Conservation (phyloP, 2,113 vertebrate species). For the Chascanopsetta lugubris region DNA sequence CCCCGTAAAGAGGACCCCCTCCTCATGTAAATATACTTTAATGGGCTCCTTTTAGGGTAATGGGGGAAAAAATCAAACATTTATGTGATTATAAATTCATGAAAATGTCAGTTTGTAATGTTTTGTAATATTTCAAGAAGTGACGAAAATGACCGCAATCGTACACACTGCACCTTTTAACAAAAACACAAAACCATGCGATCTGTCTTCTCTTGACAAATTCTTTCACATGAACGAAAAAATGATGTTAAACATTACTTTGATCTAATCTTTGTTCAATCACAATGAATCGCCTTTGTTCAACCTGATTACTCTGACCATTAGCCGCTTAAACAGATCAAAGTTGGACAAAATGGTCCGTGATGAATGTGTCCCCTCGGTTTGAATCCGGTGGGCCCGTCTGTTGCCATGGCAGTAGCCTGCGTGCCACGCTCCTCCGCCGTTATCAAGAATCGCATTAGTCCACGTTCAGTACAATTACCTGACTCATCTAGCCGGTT, state of each 20-base stretch:
- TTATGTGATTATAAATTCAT: too few species aligned
- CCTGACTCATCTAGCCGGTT: constrained; percentile 42
- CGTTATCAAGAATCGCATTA: constrained; percentile 57
- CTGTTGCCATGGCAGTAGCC: constrained; percentile 74
- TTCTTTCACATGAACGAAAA: neutral
- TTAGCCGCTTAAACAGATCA: constrained; percentile 27
- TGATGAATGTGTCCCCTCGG: constrained; percentile 41
- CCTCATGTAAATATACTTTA: too few species aligned
- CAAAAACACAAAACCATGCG: too few species aligned
- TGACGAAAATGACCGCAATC: too few species aligned
- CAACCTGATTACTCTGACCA: constrained; percentile 10
- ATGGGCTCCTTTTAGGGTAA: too few species aligned
- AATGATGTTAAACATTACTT: neutral
- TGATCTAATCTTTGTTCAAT: neutral
- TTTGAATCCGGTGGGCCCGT: constrained; percentile 49
- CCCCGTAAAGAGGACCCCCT: too few species aligned
- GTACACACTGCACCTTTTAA: too few species aligned
- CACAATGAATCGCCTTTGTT: constrained; percentile 12
- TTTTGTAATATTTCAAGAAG: too few species aligned
- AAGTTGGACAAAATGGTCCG: constrained; percentile 12
- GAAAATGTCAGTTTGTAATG: too few species aligned
- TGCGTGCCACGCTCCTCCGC: constrained; percentile 51
- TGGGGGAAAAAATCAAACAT: too few species aligned
- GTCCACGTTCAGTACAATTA: constrained; percentile 52
- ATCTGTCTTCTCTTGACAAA: too few species aligned